Conservation (phyloP, 53 echinoderm and acorn worm genomes). For the Apostichopus leukothele region DNA sequence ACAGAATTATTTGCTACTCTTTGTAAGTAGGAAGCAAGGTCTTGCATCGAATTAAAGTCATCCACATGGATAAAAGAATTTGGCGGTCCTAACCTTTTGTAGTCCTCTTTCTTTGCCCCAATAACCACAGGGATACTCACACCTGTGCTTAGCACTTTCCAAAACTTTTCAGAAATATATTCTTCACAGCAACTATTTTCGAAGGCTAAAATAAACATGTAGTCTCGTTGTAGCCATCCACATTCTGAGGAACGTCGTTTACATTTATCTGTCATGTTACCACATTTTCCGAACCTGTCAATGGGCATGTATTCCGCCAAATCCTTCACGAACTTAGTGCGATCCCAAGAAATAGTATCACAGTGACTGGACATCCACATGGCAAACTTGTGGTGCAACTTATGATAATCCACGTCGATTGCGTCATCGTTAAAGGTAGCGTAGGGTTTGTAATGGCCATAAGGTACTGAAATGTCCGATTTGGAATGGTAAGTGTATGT, state of each 20-base stretch:
- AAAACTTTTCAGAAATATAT: slow-evolving; percentile 12
- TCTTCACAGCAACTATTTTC: slow-evolving; percentile 4
- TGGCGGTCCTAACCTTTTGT: not conserved
- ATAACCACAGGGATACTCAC: not conserved
- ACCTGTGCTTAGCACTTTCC: not conserved
- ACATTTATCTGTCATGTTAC: not conserved
- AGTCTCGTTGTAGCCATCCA: not conserved
- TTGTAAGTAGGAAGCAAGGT: not conserved
- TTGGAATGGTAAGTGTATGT: too few species aligned
- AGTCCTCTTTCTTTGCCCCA: not conserved
- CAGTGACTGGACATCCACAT: not conserved
- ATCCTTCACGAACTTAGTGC: not conserved
- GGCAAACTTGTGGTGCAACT: not conserved
- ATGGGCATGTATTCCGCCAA: not conserved
- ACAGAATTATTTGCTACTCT: not conserved
- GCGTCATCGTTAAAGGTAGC: too few species aligned
- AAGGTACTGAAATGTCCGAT: too few species aligned
- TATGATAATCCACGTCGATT: too few species aligned
- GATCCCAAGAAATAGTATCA: not conserved
- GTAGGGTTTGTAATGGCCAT: too few species aligned
- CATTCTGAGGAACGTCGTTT: not conserved
- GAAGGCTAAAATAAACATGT: not conserved
- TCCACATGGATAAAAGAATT: not conserved
- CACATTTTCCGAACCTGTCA: not conserved
- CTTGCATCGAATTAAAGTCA: not conserved